Conservation (phyloP, 2,797 vertebrate species). For the Aratinga solstitialis region DNA sequence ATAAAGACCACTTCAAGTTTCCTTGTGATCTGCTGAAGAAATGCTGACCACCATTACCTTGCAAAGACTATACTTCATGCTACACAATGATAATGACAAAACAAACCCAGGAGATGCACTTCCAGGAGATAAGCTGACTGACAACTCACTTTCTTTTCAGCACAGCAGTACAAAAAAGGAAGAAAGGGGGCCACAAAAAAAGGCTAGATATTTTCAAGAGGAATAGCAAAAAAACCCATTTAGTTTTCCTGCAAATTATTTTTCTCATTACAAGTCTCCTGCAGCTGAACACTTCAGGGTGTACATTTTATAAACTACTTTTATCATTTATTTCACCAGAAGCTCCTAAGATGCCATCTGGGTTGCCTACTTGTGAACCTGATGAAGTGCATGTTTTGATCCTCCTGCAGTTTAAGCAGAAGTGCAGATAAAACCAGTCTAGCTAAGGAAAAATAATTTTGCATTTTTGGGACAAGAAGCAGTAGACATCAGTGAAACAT, state of each 20-base stretch:
- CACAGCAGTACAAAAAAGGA: too few species aligned
- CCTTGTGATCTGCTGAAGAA: neutral
- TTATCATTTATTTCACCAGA: neutral
- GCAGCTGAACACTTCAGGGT: neutral
- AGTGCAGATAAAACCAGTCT: neutral
- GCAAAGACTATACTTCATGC: neutral
- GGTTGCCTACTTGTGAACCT: accelerated
- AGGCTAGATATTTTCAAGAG: neutral
- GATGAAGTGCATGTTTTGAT: neutral
- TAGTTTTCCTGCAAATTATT: neutral
- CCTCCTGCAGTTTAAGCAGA: neutral
- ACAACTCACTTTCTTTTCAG: neutral
- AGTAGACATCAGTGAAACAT: neutral
- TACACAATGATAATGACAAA: neutral
- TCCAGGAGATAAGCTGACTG: neutral
- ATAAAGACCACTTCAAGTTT: neutral
- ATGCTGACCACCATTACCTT: neutral
- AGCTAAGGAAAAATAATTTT: neutral
- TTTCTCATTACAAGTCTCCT: neutral
- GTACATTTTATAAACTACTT: neutral
- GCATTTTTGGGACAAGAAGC: neutral
- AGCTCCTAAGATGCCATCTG: neutral
- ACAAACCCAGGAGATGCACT: neutral
- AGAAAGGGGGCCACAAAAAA: accelerated
- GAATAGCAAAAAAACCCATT: neutral